Evolutionary conservation across 2,888 invertebrate species (phyloP), one percentile per base, ranked within the genome.

Genomic region (Emesis furor): DNA sequence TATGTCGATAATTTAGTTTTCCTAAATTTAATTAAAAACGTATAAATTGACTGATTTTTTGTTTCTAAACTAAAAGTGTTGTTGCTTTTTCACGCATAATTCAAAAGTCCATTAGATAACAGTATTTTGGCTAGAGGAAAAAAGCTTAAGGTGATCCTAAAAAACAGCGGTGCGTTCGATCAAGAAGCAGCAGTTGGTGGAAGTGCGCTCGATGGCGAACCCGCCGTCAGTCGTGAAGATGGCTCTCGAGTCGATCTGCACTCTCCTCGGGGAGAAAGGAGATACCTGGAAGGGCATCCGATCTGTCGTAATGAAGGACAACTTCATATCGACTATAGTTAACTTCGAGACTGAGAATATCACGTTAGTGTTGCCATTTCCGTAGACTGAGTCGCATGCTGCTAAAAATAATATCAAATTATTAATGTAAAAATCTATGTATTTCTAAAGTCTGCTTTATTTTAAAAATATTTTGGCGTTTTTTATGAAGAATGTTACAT

Each of bases 151-250:
- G 81, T 86, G 86, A 90, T 86, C 77, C 84, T 85, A 92, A 92
- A 89, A 90, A 90, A 94, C 96, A 98, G 99, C 99, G 93, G 99
- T 99, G 93, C 98, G 99, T 95, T 98, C 99, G 89, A 99, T 99
- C 97, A 99, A 99, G 98, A 99, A 99, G 96, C 99, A 99, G 95
- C 99, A 99, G 95, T 97, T 99, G 92, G 99, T 99, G 84, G 99
- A 99, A 95, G 98, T 99, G 89, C 98, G 99, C 86, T 99, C 99
- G 39, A 99, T 99, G 98, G 98, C 98, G 86, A 99, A 99, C 97
- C 99, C 99, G 81, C 99, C 99, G 74, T 98, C 98, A 76, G 98
- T 98, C 87, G 99, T 99, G 88, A 99, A 99, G 95, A 97, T 99
- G 97, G 99, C 99, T 88, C 97, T 99, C 91, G 99, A 99, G 96